Percentiles rank a stretch among this genome's conserved stretches.
phyloP scores from a whole-genome alignment of 2,113 vertebrate species.

The Halichoeres trimaculatus region DNA sequence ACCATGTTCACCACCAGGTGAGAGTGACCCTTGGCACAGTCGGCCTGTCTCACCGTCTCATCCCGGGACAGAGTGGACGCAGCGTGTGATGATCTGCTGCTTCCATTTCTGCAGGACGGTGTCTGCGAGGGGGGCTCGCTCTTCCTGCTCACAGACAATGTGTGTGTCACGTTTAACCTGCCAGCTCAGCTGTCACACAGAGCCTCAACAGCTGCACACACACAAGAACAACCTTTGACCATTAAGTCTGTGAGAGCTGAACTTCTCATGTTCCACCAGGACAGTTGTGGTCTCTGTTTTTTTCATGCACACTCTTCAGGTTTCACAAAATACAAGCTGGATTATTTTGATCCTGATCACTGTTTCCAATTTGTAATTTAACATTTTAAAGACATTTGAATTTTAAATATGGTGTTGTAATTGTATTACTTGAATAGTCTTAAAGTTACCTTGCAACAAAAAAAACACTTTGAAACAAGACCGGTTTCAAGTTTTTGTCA shows the following conservation, averaged over 20 bases:
- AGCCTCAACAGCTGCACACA: conserved; percentile 25
- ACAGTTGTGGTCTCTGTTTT: background rate
- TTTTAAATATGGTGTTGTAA: too few species aligned
- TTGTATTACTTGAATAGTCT: too few species aligned
- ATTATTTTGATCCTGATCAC: background rate
- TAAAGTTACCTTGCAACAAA: too few species aligned
- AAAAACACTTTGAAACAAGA: too few species aligned
- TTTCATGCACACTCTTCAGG: conserved; percentile 24
- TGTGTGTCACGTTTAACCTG: background rate
- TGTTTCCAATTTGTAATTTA: too few species aligned
- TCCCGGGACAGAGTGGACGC: conserved; percentile 32
- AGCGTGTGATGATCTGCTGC: conserved; percentile 46
- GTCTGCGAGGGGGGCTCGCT: conserved; percentile 18
- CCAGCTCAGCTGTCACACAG: conserved; percentile 24
- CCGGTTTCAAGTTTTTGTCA: too few species aligned
- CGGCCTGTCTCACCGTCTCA: conserved; percentile 25
- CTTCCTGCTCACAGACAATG: conserved; percentile 47
- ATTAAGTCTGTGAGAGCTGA: background rate
- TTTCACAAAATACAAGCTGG: conserved; percentile 13
- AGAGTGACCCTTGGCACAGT: background rate
- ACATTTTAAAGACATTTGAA: too few species aligned
- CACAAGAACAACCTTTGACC: background rate
- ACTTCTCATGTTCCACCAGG: background rate
- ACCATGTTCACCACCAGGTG: conserved; percentile 9
- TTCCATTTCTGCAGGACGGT: conserved; percentile 11